Evolutionary conservation across 2,113 vertebrate species (phyloP).

Genomic region (Galeopterus variegatus): DNA sequence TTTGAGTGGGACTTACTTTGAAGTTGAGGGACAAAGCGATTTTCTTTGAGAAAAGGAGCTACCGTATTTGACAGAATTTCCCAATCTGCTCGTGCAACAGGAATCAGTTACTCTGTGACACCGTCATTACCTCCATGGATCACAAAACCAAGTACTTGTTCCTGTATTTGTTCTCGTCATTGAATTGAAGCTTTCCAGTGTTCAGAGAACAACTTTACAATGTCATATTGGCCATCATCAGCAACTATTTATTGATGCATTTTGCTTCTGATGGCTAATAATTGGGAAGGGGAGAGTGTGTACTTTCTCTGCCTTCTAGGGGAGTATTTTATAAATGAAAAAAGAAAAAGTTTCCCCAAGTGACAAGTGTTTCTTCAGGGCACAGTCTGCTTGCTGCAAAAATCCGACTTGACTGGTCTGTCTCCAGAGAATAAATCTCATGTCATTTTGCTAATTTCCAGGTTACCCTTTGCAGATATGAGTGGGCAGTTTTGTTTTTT

Average conservation of each 20-base stretch:
- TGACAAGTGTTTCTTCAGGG: neutral
- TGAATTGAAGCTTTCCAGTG: slow-evolving; percentile 46
- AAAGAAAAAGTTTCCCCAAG: neutral
- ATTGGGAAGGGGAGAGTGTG: neutral
- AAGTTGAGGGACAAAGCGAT: slow-evolving; percentile 64
- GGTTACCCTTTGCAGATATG: neutral
- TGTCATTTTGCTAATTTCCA: neutral
- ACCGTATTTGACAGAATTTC: slow-evolving; percentile 43
- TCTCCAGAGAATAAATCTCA: neutral
- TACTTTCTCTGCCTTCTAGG: neutral
- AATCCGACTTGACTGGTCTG: neutral
- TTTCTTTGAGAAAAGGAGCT: slow-evolving; percentile 74
- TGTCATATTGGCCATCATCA: neutral
- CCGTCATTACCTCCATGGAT: neutral
- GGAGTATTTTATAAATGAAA: neutral
- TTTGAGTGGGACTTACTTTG: slow-evolving; percentile 72
- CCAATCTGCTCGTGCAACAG: slow-evolving; percentile 11
- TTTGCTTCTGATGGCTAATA: neutral
- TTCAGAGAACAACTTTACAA: neutral
- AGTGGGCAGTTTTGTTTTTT: neutral
- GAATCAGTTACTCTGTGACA: neutral
- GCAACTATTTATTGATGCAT: neutral
- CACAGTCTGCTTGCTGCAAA: slow-evolving; percentile 19
- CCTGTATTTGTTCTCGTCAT: neutral
- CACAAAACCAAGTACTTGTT: neutral